phyloP scores from a whole-genome alignment of 2,888 invertebrate species.

The Noctuana brunneofusca region DNA sequence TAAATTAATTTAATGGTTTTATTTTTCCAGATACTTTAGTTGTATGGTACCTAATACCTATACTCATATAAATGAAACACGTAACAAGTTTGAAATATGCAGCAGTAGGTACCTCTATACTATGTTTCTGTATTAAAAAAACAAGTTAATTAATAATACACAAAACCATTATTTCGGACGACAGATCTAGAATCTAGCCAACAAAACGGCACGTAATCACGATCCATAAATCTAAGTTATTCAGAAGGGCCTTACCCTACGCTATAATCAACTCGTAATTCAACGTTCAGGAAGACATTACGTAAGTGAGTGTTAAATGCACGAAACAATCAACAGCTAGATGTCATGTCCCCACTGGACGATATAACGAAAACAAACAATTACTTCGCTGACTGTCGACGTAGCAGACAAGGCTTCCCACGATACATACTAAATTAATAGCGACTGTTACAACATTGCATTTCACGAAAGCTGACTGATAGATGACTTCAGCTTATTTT shows the following conservation, averaged over 20 bases:
- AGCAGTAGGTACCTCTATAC: too few relatives aligned
- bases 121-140: too few relatives aligned
- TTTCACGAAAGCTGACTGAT: too few relatives aligned
- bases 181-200: background rate
- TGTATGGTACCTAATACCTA: too few relatives aligned
- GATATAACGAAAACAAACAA: constrained; percentile 53
- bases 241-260: constrained; percentile 42
- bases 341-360: constrained; percentile 29
- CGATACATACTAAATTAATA: constrained; percentile 63
- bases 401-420: constrained; percentile 48
- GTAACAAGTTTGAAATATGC: too few relatives aligned
- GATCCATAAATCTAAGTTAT: constrained; percentile 48
- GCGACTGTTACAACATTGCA: constrained; percentile 64
- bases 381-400: constrained; percentile 53
- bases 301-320: constrained; percentile 34
- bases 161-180: constrained; percentile 40
- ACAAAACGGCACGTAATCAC: constrained; percentile 39
- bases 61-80: too few relatives aligned
- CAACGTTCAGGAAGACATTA: constrained; percentile 27
- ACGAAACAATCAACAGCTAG: constrained; percentile 38
- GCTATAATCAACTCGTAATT: constrained; percentile 43
- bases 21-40: background rate
- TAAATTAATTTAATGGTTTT: constrained; percentile 42
- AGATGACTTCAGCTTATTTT: too few relatives aligned
- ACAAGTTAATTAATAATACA: too few relatives aligned